Percentiles rank a stretch among this genome's conserved stretches.
These are phyloP conservation scores for Tenualosa thibaudeaui DNA, from an alignment of 2,797 vertebrate genomes.

Conservation along the genomic window DNA sequence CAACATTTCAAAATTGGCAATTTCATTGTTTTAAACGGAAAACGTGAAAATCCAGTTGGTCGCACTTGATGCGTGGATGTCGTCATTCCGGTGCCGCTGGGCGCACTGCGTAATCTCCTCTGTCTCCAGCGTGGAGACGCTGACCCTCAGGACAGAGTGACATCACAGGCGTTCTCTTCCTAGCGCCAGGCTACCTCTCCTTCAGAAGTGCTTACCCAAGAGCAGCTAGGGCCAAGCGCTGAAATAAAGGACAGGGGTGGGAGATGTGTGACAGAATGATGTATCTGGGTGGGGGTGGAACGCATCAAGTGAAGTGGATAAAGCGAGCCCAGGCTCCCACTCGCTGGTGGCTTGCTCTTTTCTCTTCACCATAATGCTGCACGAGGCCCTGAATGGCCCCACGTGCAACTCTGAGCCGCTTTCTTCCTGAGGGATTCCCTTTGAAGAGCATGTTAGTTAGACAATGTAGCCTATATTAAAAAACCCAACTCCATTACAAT, in stretches of 20 bases:
- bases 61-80: slow-evolving; percentile 26
- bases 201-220: slow-evolving; percentile 53
- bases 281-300: slow-evolving; percentile 17
- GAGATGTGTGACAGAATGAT: slow-evolving; percentile 28
- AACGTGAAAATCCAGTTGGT: neutral
- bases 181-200: slow-evolving; percentile 56
- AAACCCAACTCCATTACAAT: neutral
- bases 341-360: slow-evolving; percentile 35
- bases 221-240: slow-evolving; percentile 38
- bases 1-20: neutral
- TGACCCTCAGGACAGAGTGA: slow-evolving; percentile 51
- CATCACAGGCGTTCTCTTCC: slow-evolving; percentile 56
- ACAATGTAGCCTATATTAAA: neutral
- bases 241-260: slow-evolving; percentile 41
- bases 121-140: slow-evolving; percentile 31
- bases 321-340: slow-evolving; percentile 34
- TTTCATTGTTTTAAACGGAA: neutral
- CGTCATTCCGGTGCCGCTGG: slow-evolving; percentile 60
- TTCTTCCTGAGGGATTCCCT: neutral
- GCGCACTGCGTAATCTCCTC: slow-evolving; percentile 39
- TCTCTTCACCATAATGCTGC: slow-evolving; percentile 29
- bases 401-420: neutral
- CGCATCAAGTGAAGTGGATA: slow-evolving; percentile 44
- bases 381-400: neutral
- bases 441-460: neutral